A percentile compares a stretch with the other conserved stretches of the same genome.
Evolutionary conservation across 2,797 vertebrate species (phyloP).

Genomic region (Taeniopygia guttata): DNA sequence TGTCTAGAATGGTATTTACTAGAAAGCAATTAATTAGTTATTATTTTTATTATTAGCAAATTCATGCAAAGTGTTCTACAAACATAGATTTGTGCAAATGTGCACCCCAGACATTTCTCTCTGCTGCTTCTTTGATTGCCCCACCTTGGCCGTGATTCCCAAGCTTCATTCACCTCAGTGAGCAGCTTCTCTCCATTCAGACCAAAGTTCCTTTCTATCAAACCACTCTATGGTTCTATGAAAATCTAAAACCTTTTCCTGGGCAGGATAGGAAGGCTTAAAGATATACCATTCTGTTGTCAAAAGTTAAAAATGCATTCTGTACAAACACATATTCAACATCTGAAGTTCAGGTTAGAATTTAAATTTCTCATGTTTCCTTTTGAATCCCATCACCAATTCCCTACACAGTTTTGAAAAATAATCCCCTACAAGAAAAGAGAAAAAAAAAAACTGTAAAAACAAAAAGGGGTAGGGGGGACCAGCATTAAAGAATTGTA

Average conservation of each 20-base stretch:
- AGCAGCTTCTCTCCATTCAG: background rate
- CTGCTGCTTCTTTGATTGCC: background rate
- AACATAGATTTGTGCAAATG: background rate
- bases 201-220: background rate
- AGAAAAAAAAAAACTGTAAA: background rate
- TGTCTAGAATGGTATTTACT: background rate
- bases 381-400: background rate
- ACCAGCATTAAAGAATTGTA: background rate
- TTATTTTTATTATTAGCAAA: background rate
- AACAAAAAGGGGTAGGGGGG: background rate
- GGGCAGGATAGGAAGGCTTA: background rate
- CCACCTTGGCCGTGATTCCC: background rate
- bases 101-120: background rate
- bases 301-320: background rate
- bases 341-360: background rate
- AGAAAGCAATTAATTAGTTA: background rate
- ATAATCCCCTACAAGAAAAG: background rate
- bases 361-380: background rate
- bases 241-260: background rate
- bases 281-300: background rate
- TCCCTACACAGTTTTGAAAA: background rate
- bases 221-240: background rate
- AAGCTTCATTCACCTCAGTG: fast-evolving
- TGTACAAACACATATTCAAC: background rate
- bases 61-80: background rate